These are phyloP conservation scores for Masnerella sp. DNA, from an alignment of 2,888 invertebrate species.

Conservation along the genomic window DNA sequence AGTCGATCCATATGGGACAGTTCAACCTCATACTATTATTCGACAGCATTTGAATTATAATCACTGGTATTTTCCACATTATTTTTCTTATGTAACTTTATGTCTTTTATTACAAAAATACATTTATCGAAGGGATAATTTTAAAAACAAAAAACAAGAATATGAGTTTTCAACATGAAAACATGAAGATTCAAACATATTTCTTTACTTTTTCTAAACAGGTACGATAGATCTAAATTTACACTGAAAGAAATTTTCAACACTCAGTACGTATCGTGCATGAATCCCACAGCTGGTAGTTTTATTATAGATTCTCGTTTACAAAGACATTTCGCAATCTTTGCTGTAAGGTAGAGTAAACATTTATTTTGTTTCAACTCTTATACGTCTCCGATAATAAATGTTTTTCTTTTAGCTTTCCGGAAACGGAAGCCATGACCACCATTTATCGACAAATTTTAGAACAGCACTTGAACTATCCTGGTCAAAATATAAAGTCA, in stretches of 20 bases:
- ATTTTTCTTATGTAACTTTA: neutral
- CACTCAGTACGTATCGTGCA: constrained; percentile 95
- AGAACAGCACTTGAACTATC: constrained; percentile 84
- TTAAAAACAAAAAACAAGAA: too few species aligned
- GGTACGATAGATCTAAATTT: constrained; percentile 92
- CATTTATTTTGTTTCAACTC: neutral
- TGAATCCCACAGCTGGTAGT: constrained; percentile 98
- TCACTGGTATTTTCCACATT: constrained; percentile 85
- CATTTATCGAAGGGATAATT: too few species aligned
- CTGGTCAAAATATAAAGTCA: constrained; percentile 83
- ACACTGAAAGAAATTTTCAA: constrained; percentile 93
- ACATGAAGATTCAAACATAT: too few species aligned
- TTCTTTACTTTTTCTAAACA: constrained; percentile 65
- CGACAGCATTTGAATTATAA: constrained; percentile 95
- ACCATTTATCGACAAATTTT: constrained; percentile 92
- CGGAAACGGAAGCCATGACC: constrained; percentile 87
- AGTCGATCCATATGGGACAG: constrained; percentile 95
- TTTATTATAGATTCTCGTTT: constrained; percentile 95
- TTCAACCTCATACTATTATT: constrained; percentile 95
- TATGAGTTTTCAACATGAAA: too few species aligned
- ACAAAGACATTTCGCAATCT: constrained; percentile 92
- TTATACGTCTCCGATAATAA: constrained; percentile 9
- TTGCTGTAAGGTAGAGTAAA: constrained; percentile 91
- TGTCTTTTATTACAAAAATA: neutral
- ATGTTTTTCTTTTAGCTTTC: constrained; percentile 82